phyloP scores from a whole-genome alignment of 1,140 invertebrate species.

The Ditylenchus dipsaci region DNA sequence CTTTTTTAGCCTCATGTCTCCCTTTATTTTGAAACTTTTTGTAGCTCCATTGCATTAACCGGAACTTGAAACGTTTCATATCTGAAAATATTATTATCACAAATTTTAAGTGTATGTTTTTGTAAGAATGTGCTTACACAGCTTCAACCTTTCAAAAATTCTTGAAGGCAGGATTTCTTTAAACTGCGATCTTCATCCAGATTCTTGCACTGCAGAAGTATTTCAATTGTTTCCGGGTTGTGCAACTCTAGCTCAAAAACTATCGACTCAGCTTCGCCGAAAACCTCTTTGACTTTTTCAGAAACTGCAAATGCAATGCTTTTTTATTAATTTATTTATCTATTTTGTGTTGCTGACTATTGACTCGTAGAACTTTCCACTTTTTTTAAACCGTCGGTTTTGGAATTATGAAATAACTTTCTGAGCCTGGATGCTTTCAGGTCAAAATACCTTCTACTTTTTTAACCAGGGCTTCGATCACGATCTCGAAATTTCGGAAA shows the following conservation, averaged over 20 bases:
- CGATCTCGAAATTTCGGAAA: no score
- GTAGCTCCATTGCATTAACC: conserved; percentile 1
- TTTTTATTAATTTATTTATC: no score
- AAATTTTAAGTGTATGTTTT: background rate
- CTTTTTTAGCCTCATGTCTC: conserved; percentile 10
- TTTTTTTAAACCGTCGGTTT: no score
- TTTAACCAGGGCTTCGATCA: no score
- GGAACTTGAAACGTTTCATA: conserved; percentile 5
- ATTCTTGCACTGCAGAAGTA: conserved; percentile 4
- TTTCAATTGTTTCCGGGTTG: conserved; percentile 20
- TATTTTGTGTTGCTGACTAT: no score
- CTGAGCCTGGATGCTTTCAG: no score
- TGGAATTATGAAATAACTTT: no score
- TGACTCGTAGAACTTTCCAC: no score
- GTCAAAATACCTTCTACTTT: no score
- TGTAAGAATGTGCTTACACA: background rate
- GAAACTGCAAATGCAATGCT: conserved; percentile 15
- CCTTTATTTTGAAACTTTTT: background rate
- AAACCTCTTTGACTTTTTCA: conserved; percentile 18
- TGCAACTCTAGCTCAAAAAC: conserved; percentile 34
- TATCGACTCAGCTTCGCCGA: conserved; percentile 17
- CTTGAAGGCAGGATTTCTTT: background rate
- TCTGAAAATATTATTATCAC: background rate
- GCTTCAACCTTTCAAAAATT: background rate
- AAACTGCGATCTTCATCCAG: background rate